Percentiles rank a stretch among this genome's conserved stretches.
Conservation (phyloP, 2,113 vertebrate genomes). For the Dolichotis patagonum region DNA sequence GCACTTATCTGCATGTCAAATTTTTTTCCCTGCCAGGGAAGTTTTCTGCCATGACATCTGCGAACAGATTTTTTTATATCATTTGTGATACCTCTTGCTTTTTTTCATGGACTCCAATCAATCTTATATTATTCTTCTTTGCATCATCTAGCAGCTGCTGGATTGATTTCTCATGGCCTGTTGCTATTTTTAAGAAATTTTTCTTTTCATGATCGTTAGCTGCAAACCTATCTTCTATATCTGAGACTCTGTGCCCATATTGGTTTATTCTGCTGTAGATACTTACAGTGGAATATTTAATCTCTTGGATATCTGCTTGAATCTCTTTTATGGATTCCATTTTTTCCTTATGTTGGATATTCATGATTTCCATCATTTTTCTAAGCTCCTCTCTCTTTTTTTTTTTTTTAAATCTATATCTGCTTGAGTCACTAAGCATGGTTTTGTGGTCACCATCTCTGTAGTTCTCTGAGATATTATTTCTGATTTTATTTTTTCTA, state of each 20-base stretch:
- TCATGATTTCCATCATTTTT: neutral
- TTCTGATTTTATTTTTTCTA: neutral
- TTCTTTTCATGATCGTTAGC: neutral
- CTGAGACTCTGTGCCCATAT: neutral
- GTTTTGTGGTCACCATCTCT: neutral
- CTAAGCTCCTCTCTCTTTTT: neutral
- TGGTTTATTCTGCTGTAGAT: neutral
- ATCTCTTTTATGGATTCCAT: neutral
- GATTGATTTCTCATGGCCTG: neutral
- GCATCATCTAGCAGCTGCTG: neutral
- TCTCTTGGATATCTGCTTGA: neutral
- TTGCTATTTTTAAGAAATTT: neutral
- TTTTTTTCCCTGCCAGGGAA: neutral
- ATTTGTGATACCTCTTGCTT: neutral
- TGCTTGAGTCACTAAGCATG: neutral
- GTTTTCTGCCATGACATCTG: neutral
- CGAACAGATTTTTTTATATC: neutral
- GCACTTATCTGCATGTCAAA: neutral
- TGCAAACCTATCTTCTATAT: neutral
- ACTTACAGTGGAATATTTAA: neutral
- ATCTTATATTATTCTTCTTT: neutral
- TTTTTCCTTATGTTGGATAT: neutral
- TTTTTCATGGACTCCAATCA: neutral
- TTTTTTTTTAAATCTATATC: neutral
- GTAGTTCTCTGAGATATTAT: neutral